phyloP scores from a whole-genome alignment of 2,888 invertebrate species.

The Campoplex capitator region DNA sequence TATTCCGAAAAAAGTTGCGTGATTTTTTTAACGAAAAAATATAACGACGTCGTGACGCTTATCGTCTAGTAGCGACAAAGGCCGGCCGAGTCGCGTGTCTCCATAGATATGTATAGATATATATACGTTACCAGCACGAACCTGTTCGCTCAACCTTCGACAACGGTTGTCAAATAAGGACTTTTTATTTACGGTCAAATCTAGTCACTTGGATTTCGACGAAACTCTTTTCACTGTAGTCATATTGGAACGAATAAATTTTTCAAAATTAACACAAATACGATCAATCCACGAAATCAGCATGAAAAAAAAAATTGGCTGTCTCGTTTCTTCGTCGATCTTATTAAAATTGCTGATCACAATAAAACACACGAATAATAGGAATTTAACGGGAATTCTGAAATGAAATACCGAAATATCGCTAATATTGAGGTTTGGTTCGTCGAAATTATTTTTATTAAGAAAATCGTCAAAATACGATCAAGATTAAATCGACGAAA shows the following conservation, averaged over 20 bases:
- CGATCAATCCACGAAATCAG: not conserved
- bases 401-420: not conserved
- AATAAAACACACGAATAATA: too few relatives aligned
- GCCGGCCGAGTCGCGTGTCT: slow-evolving; percentile 52
- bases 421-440: too few relatives aligned
- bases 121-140: not conserved
- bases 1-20: slow-evolving; percentile 11
- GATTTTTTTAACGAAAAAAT: not conserved
- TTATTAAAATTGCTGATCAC: too few relatives aligned
- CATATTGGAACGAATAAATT: not conserved
- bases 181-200: not conserved
- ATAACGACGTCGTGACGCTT: slow-evolving; percentile 37
- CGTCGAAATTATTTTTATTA: too few relatives aligned
- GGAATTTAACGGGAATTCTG: not conserved
- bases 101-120: slow-evolving; percentile 29
- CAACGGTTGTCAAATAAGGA: not conserved
- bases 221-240: not conserved
- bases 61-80: slow-evolving; percentile 45
- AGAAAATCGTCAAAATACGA: too few relatives aligned
- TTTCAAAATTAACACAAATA: not conserved
- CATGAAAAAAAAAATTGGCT: too few relatives aligned
- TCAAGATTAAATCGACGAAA: not conserved
- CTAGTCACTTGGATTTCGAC: not conserved
- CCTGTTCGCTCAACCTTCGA: not conserved
- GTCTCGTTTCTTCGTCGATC: too few relatives aligned